Percentiles rank a stretch among this genome's conserved stretches.
Evolutionary conservation across 1,140 invertebrate genomes (phyloP).

Genomic region (Diorhabda sublineata): DNA sequence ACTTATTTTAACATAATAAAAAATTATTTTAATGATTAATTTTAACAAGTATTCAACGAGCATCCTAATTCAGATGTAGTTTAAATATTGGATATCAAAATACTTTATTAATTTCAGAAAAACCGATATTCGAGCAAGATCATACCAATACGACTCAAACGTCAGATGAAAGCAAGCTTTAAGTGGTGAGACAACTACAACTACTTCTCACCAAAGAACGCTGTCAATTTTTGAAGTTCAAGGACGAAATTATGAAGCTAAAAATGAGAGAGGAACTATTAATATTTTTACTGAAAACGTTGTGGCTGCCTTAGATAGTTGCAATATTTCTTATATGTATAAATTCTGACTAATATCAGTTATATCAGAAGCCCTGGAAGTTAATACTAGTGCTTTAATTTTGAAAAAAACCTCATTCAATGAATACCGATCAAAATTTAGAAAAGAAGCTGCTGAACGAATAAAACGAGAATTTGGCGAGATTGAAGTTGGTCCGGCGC

Average conservation of each 20-base stretch:
- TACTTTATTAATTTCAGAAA: no score
- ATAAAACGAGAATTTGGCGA: no score
- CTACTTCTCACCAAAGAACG: not conserved
- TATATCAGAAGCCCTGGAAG: constrained; percentile 24
- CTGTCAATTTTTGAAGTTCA: constrained; percentile 12
- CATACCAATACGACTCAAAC: no score
- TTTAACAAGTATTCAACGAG: no score
- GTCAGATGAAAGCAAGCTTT: no score
- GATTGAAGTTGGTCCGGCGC: no score
- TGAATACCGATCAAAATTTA: constrained; percentile 3
- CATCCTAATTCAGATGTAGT: no score
- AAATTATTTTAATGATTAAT: no score
- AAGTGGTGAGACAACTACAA: constrained; percentile 4
- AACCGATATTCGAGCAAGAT: no score
- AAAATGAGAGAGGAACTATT: constrained; percentile 28
- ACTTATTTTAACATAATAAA: no score
- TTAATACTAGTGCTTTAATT: constrained; percentile 24
- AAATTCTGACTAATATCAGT: constrained; percentile 27
- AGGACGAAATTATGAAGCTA: not conserved
- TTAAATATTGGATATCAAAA: no score
- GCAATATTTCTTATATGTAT: constrained; percentile 30
- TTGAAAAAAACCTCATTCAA: constrained; percentile 33
- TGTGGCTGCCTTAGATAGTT: constrained; percentile 30
- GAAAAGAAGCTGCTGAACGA: no score
- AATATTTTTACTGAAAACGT: constrained; percentile 34